Conservation (phyloP, 2,888 invertebrate species). For the Cecidostiba fungosa region DNA sequence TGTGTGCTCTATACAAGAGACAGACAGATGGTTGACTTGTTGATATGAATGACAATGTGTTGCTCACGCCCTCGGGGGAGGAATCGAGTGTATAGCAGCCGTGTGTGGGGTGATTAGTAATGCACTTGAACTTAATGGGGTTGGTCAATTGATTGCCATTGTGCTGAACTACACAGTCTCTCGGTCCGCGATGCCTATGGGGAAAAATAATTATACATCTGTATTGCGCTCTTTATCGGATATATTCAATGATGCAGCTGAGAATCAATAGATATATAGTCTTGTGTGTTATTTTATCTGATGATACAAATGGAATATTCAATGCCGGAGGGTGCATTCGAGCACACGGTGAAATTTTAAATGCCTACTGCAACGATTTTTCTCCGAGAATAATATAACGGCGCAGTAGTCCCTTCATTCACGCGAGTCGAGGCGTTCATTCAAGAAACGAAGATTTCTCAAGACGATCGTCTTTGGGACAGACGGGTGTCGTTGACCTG, state of each 20-base stretch:
- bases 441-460: conserved; percentile 16
- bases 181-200: too few relatives aligned
- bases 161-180: background rate
- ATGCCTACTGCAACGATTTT: background rate
- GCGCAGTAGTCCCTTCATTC: background rate
- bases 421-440: background rate
- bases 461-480: conserved; percentile 25
- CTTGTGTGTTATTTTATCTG: too few relatives aligned
- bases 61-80: conserved; percentile 5
- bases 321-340: background rate
- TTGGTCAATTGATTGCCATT: conserved; percentile 11
- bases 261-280: too few relatives aligned
- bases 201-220: conserved; percentile 8
- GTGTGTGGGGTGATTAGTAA: conserved; percentile 12
- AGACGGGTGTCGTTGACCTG: background rate
- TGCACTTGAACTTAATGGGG: conserved; percentile 10
- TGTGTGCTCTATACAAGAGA: background rate
- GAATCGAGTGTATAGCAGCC: background rate
- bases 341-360: too few relatives aligned
- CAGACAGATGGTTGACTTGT: conserved; percentile 15
- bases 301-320: too few relatives aligned
- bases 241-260: background rate
- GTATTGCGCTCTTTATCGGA: background rate
- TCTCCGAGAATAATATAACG: background rate
- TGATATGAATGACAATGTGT: conserved; percentile 8